phyloP scores from a whole-genome alignment of 2,888 invertebrate species.

The Diarsia brunnea region DNA sequence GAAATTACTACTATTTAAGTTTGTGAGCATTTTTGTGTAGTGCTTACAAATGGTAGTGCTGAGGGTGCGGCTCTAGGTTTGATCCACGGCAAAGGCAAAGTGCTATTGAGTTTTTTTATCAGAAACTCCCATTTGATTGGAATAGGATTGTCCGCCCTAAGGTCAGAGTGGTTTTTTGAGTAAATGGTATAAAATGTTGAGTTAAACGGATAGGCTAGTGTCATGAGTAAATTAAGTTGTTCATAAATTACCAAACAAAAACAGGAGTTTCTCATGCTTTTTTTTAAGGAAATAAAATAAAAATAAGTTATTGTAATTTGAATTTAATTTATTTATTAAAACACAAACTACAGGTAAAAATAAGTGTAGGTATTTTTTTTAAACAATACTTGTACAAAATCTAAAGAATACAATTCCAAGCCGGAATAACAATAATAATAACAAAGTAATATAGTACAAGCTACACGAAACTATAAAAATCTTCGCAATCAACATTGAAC shows the following conservation, averaged over 20 bases:
- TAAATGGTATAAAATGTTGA: no score
- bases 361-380: not conserved
- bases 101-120: not conserved
- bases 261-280: not conserved
- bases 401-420: not conserved
- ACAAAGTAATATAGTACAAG: no score
- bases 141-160: not conserved
- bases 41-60: not conserved
- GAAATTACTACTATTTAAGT: not conserved
- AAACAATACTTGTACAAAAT: not conserved
- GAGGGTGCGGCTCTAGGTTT: not conserved
- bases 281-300: not conserved
- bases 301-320: not conserved
- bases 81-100: not conserved
- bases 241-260: not conserved
- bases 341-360: slow-evolving; percentile 1
- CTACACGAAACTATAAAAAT: no score
- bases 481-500: no score
- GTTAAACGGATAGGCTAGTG: no score
- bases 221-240: no score
- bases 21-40: not conserved
- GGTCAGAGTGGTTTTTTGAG: no score
- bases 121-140: not conserved
- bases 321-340: not conserved
- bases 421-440: slow-evolving; percentile 1